These are phyloP conservation scores for Hydropotes inermis DNA, from an alignment of 2,113 vertebrate genomes.

Conservation along the genomic window DNA sequence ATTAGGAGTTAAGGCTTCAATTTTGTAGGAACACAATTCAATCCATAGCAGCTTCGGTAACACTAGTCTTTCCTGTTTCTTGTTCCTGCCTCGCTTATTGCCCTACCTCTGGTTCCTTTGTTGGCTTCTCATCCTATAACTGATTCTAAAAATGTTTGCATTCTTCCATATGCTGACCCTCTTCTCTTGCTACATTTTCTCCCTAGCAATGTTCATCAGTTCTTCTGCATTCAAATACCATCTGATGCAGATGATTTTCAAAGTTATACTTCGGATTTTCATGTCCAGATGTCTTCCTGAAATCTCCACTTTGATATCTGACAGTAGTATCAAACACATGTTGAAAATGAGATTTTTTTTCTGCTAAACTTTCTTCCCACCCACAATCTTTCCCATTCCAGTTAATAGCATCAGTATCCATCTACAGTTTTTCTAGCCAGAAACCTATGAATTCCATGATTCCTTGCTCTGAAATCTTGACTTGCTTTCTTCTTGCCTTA, in stretches of 20 bases:
- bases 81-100: neutral
- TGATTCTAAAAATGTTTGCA: neutral
- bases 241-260: neutral
- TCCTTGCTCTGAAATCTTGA: neutral
- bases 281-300: neutral
- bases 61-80: neutral
- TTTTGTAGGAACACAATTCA: neutral
- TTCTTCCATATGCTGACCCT: neutral
- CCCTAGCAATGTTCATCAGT: neutral
- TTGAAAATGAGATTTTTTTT: slow-evolving; percentile 14
- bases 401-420: neutral
- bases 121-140: neutral
- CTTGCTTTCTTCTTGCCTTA: neutral
- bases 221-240: neutral
- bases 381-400: neutral
- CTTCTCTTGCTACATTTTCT: neutral
- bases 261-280: neutral
- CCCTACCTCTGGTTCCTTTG: neutral
- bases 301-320: neutral
- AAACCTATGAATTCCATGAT: neutral
- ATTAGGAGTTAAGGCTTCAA: neutral
- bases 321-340: neutral
- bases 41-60: neutral
- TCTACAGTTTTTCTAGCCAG: neutral
- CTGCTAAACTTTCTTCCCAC: neutral